Conservation (phyloP, 2,797 vertebrate genomes). For the Knipowitschia caucasica region DNA sequence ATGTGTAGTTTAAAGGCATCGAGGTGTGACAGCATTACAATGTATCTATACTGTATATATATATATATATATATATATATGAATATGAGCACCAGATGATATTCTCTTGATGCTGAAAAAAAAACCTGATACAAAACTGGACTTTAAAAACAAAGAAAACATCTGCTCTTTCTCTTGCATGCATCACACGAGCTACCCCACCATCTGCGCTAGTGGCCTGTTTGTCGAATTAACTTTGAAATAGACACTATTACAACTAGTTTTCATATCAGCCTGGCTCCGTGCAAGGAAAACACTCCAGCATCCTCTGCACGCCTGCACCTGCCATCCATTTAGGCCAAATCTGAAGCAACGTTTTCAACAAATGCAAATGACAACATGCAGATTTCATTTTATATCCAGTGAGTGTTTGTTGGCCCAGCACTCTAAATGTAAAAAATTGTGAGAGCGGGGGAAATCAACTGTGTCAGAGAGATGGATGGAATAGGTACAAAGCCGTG, state of each 20-base stretch:
- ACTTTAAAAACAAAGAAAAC: not conserved
- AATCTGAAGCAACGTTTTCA: conserved; percentile 21
- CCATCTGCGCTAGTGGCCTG: not conserved
- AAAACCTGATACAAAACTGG: too few relatives aligned
- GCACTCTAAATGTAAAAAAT: conserved; percentile 47
- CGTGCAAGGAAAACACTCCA: conserved; percentile 2
- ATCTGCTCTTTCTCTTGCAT: not conserved
- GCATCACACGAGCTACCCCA: not conserved
- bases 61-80: too few relatives aligned
- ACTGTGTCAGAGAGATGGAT: conserved; percentile 52
- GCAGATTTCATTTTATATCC: conserved; percentile 40
- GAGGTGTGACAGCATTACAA: too few relatives aligned
- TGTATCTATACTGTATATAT: too few relatives aligned
- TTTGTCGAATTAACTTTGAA: conserved; percentile 3
- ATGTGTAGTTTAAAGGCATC: too few relatives aligned
- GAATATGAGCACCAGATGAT: too few relatives aligned
- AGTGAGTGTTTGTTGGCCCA: conserved; percentile 30
- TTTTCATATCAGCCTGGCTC: conserved; percentile 4
- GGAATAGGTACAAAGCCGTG: conserved; percentile 58
- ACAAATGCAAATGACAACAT: conserved; percentile 31
- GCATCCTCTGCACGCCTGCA: conserved; percentile 6
- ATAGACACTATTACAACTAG: conserved; percentile 1
- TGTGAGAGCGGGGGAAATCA: conserved; percentile 37
- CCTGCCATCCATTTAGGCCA: conserved; percentile 13
- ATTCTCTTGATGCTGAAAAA: too few relatives aligned